Percentiles rank a stretch among this genome's conserved stretches.
phyloP scores from a whole-genome alignment of 1,140 invertebrate genomes.

The Hycleus phaleratus region DNA sequence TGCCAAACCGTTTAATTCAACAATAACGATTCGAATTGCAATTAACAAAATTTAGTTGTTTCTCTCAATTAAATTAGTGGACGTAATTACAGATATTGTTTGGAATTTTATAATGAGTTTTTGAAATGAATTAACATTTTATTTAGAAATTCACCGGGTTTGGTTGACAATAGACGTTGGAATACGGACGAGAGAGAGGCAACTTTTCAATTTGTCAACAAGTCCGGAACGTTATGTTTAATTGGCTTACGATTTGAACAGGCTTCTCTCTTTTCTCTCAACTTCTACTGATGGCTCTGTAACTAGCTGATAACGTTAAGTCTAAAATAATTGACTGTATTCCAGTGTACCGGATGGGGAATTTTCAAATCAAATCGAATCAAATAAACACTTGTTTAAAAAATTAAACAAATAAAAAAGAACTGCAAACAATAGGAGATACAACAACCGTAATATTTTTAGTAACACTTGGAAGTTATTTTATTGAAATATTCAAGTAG shows the following conservation, averaged over 20 bases:
- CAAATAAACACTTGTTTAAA: too few relatives aligned
- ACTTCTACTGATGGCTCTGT: constrained; percentile 3
- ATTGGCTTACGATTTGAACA: constrained; percentile 8
- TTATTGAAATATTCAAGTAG: too few relatives aligned
- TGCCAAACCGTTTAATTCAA: too few relatives aligned
- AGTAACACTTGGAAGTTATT: too few relatives aligned
- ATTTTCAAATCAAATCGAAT: too few relatives aligned
- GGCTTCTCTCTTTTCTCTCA: constrained; percentile 2
- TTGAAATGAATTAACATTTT: constrained; percentile 5
- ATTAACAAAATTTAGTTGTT: too few relatives aligned
- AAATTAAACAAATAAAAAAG: too few relatives aligned
- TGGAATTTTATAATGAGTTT: background rate
- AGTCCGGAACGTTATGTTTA: constrained; percentile 1
- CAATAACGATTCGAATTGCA: too few relatives aligned
- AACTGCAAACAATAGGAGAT: too few relatives aligned
- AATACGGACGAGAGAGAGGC: background rate
- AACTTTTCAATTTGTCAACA: constrained; percentile 9
- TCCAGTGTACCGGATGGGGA: background rate
- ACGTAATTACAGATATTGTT: background rate
- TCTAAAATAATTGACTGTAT: constrained; percentile 12
- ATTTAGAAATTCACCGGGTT: background rate
- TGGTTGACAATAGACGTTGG: too few relatives aligned
- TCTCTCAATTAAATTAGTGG: too few relatives aligned
- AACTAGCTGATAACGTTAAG: constrained; percentile 12
- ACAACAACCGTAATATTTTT: too few relatives aligned